A percentile compares a stretch with the other conserved stretches of the same genome.
Evolutionary conservation across 2,888 invertebrate genomes (phyloP).

Genomic region (Hydrotaea diabolus): DNA sequence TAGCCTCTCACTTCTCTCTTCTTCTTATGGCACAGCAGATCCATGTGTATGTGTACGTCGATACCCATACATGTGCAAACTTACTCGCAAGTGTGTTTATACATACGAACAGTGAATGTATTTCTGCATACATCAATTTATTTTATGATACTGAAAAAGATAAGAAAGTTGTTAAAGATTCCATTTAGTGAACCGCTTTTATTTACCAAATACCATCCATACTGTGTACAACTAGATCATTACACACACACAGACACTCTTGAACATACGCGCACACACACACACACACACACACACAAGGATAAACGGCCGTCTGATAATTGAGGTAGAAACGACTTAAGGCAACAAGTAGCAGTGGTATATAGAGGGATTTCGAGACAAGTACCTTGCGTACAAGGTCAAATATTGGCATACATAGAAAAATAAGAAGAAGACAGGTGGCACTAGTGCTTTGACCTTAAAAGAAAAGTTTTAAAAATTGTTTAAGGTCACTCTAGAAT

Average conservation of each 20-base stretch:
- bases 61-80: constrained; percentile 2
- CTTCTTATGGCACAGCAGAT: not conserved
- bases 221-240: constrained; percentile 6
- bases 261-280: not conserved
- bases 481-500: too few species aligned
- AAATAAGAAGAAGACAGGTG: too few species aligned
- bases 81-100: not conserved
- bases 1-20: not conserved
- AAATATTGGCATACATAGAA: too few species aligned
- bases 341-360: too few species aligned
- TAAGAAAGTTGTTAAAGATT: constrained; percentile 54
- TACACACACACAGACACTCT: not conserved
- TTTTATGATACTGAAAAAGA: constrained; percentile 54
- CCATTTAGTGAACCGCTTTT: constrained; percentile 44
- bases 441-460: too few species aligned
- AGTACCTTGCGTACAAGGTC: too few species aligned
- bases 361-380: too few species aligned
- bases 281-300: not conserved
- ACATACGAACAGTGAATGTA: not conserved
- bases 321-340: too few species aligned
- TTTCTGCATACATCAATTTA: constrained; percentile 48
- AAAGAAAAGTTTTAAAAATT: too few species aligned
- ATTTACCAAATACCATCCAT: constrained; percentile 26
- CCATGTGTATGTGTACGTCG: not conserved
- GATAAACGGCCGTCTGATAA: not conserved